These are phyloP conservation scores for Catostomus latipinnis DNA, from an alignment of 2,797 vertebrate species.

Conservation along the genomic window DNA sequence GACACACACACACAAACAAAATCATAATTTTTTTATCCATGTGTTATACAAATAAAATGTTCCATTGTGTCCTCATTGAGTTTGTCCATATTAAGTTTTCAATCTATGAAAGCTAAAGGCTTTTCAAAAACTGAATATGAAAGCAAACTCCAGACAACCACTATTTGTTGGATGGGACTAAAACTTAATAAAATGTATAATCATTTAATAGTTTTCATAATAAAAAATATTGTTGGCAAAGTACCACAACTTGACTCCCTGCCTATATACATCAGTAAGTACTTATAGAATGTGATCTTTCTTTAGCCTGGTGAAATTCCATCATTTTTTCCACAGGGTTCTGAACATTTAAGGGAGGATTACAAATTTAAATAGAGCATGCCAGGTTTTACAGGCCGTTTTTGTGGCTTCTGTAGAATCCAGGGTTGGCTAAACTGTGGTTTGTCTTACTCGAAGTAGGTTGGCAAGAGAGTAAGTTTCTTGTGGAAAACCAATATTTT, in stretches of 20 bases:
- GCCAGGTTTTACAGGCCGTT: background rate
- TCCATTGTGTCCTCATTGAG: background rate
- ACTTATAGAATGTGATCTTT: too few relatives aligned
- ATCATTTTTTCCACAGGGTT: conserved; percentile 48
- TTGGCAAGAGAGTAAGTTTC: background rate
- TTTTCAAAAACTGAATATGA: too few relatives aligned
- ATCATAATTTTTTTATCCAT: background rate
- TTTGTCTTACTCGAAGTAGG: conserved; percentile 23
- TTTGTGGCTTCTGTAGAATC: conserved; percentile 9
- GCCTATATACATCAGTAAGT: too few relatives aligned
- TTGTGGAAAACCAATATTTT: background rate
- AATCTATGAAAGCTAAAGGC: too few relatives aligned
- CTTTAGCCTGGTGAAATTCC: too few relatives aligned
- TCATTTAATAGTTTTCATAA: too few relatives aligned
- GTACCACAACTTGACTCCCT: too few relatives aligned
- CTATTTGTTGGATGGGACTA: too few relatives aligned
- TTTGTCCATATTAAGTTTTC: background rate
- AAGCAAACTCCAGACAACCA: too few relatives aligned
- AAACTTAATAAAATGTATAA: too few relatives aligned
- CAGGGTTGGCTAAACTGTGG: conserved; percentile 33
- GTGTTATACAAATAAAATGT: conserved; percentile 49
- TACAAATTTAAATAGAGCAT: conserved; percentile 27
- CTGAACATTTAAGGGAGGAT: conserved; percentile 17
- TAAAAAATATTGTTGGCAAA: too few relatives aligned
- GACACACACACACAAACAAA: conserved; percentile 16